Conservation (phyloP, 2,113 vertebrate genomes). For the Glaucomys volans region DNA sequence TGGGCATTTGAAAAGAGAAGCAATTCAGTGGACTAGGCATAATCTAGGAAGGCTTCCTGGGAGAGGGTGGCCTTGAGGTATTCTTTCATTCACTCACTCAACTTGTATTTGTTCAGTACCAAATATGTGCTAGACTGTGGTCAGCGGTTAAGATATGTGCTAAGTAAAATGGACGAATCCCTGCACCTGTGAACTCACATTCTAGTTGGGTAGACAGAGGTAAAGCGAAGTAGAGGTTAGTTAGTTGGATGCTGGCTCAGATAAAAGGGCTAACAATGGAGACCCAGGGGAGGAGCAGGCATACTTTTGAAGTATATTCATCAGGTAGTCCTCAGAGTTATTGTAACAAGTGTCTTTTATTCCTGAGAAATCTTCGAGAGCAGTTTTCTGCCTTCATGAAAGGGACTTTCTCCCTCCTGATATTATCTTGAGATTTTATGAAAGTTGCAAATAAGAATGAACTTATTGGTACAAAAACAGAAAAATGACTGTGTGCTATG, state of each 20-base stretch:
- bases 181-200: neutral
- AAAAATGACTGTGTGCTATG: neutral
- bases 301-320: neutral
- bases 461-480: neutral
- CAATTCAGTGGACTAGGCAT: neutral
- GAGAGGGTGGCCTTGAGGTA: neutral
- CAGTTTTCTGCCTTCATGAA: neutral
- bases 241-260: neutral
- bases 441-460: neutral
- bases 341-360: neutral
- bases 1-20: neutral
- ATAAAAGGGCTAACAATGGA: neutral
- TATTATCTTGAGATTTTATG: too few relatives aligned
- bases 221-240: neutral
- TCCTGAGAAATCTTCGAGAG: neutral
- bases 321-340: neutral
- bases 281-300: too few relatives aligned
- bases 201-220: neutral
- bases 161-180: neutral
- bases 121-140: neutral
- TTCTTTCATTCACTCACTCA: neutral
- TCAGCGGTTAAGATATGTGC: neutral
- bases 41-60: neutral
- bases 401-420: too few relatives aligned
- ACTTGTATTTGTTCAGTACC: neutral